Evolutionary conservation across 2,113 vertebrate species (phyloP), one percentile per base, ranked within the genome.

Genomic region (Lampris megalopsis): DNA sequence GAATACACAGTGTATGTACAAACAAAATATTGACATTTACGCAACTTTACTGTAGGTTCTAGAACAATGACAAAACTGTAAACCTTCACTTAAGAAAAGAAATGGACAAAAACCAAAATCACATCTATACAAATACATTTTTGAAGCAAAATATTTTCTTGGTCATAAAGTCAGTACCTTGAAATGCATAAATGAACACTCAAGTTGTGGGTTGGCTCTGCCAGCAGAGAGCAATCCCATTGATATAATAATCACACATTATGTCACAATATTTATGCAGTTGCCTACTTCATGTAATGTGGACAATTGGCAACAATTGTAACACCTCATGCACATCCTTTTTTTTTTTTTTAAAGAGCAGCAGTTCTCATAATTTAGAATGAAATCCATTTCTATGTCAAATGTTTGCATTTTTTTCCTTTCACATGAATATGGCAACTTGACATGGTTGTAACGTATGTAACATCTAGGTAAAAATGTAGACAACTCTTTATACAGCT

Each of bases 111-210:
- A 86, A 88, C 82, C 77, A 83, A 65, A 89, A 59, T 89, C 88
- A 89, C 91, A 90, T 92, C 82, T 90, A 95, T 97, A 98, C 96
- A 98, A 97, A 97, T 94, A 97, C 95, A 93, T 95, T 64, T 24
- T 86, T 88, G 94, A 97, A 97, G 95, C 95, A 96, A 97, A 97
- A 97, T 96, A 95, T 97, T 94, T 96, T 96, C 95, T 97, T 96
- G 96, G 95, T 97, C 95, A 94, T 95, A 96, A 95, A 96, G 95
- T 96, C 95, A 95, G 96, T 97, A 97, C 96, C 95, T 96, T 95
- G 95, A 97, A 97, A 97, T 97, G 96, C 87, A 91, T 93, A 92
- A 92, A 93, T 96, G 93, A 96, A 96, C 95, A 96, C 89, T 77
- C 95, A 94, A 91, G 93, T 94, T 93, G 92, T 93, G 92, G 95